Conservation (phyloP, 1,140 invertebrate species). For the Uloborus diversus region DNA sequence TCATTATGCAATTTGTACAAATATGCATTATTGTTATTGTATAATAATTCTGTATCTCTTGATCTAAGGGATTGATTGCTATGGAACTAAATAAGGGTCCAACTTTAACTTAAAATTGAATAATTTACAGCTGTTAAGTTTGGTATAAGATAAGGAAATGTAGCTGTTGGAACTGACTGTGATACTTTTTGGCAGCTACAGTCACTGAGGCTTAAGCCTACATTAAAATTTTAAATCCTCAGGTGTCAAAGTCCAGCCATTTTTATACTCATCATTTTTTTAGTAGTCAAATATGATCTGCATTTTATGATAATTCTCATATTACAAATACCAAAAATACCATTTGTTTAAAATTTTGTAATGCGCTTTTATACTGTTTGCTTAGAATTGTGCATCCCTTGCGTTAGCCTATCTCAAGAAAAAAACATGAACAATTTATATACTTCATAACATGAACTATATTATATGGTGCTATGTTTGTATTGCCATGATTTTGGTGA, state of each 20-base stretch:
- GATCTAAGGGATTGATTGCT: no score
- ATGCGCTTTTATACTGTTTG: constrained; percentile 22
- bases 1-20: no score
- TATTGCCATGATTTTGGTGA: constrained; percentile 49
- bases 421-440: neutral
- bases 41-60: no score
- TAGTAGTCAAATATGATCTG: neutral
- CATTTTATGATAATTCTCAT: constrained; percentile 20
- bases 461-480: constrained; percentile 54
- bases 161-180: constrained; percentile 49
- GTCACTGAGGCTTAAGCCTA: constrained; percentile 21
- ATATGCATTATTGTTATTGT: no score
- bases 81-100: constrained; percentile 46
- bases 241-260: constrained; percentile 53
- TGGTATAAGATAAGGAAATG: constrained; percentile 16
- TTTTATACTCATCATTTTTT: constrained; percentile 48
- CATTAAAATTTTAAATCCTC: constrained; percentile 23
- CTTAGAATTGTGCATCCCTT: neutral
- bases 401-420: neutral
- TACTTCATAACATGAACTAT: constrained; percentile 2
- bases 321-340: constrained; percentile 17
- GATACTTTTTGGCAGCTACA: constrained; percentile 49
- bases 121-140: constrained; percentile 42
- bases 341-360: constrained; percentile 24
- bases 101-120: constrained; percentile 35